Evolutionary conservation across 2,113 vertebrate genomes (phyloP), one percentile per base, ranked within the genome.

Genomic region (Ariopsis seemanni): DNA sequence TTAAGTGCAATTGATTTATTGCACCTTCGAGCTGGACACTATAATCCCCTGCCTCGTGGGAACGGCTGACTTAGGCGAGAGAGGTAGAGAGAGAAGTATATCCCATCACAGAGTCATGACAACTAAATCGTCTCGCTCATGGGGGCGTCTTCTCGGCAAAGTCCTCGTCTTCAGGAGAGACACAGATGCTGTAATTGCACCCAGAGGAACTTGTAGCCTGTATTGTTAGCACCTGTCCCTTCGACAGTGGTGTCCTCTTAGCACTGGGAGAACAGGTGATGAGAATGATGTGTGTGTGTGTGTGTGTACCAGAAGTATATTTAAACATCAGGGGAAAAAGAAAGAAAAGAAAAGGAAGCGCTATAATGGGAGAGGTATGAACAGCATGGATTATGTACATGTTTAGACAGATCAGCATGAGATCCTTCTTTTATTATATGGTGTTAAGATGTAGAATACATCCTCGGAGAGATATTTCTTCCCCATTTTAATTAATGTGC

Each of bases 1-100:
- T 96, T 97, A 94, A 93, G 96, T 91, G 67, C 92, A 95, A 98
- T 97, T 97, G 97, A 99, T 97, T 98, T 98, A 97, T 97, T 96
- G 96, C 94, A 94, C 96, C 94, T 95, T 93, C 90, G 91, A 95
- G 95, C 89, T 93, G 95, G 95, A 92, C 93, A 92, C 94, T 95
- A 96, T 97, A 96, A 96, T 97, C 95, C 96, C 94, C 93, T 90
- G 91, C 93, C 96, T 96, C 96, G 88, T 92, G 97, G 95, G 96
- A 97, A 94, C 88, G 81, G 89, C 92, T 93, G 93, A 92, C 93
- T 95, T 96, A 94, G 93, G 92, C 95, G 94, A 94, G 93, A 95
- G 93, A 93, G 94, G 95, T 92, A 91, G 92, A 95, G 94, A 94
- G 93, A 95, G 93, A 93, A 95, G 95, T 92, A 91, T 95, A 96